Conservation (phyloP, 2,888 invertebrate genomes). For the Platycheirus albimanus region DNA sequence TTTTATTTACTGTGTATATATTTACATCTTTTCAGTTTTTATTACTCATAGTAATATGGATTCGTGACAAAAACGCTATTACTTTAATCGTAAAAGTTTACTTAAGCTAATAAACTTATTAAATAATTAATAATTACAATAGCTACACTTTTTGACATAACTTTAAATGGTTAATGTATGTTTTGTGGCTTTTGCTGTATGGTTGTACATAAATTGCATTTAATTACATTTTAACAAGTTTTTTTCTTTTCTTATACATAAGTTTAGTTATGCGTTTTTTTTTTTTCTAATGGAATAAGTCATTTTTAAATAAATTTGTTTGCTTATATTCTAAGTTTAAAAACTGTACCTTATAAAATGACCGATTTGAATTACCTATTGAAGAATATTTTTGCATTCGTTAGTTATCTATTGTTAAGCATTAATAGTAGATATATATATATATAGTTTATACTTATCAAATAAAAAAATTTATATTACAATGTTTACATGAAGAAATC, state of each 20-base stretch:
- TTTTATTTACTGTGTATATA: slow-evolving; percentile 69
- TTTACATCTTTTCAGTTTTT: slow-evolving; percentile 61
- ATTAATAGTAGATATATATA: slow-evolving; percentile 36
- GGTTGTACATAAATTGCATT: slow-evolving; percentile 65
- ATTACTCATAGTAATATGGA: slow-evolving; percentile 69
- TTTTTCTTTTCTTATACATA: slow-evolving; percentile 53
- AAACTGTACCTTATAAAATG: slow-evolving; percentile 61
- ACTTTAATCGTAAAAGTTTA: slow-evolving; percentile 59
- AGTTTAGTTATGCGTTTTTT: slow-evolving; percentile 28
- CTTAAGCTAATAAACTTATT: slow-evolving; percentile 65
- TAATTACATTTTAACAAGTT: slow-evolving; percentile 72
- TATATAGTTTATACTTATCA: slow-evolving; percentile 31
- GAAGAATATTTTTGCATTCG: slow-evolving; percentile 61
- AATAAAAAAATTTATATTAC: slow-evolving; percentile 49
- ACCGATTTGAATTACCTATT: slow-evolving; percentile 60
- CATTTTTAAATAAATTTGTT: slow-evolving; percentile 52
- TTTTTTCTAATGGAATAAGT: slow-evolving; percentile 54
- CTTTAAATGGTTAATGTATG: slow-evolving; percentile 52
- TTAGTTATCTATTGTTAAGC: slow-evolving; percentile 46
- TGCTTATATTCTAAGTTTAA: slow-evolving; percentile 48
- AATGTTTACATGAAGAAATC: slow-evolving; percentile 41
- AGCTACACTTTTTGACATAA: slow-evolving; percentile 67
- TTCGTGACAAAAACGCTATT: slow-evolving; percentile 69
- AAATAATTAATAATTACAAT: slow-evolving; percentile 71
- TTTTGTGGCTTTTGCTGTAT: slow-evolving; percentile 72